phyloP scores from a whole-genome alignment of 2,888 invertebrate genomes.

The Rhogogaster chlorosoma region DNA sequence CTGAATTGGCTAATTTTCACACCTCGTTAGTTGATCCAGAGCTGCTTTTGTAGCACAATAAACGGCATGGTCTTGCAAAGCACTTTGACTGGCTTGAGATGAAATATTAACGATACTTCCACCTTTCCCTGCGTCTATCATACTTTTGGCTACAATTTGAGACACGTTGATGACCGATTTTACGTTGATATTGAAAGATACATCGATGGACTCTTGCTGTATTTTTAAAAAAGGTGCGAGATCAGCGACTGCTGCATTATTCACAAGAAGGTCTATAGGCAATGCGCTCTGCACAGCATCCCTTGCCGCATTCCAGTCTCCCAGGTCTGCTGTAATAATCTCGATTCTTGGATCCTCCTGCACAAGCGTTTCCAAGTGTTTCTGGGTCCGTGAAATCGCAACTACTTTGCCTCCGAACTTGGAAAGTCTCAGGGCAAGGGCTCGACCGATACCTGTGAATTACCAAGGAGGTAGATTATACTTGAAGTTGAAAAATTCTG shows the following conservation, averaged over 20 bases:
- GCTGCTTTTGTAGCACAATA: constrained; percentile 95
- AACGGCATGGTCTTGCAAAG: constrained; percentile 87
- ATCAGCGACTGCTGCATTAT: constrained; percentile 91
- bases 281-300: constrained; percentile 81
- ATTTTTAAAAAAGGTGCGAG: constrained; percentile 86
- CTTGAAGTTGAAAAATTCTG: background rate
- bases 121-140: constrained; percentile 85
- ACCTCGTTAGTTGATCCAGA: constrained; percentile 88
- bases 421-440: constrained; percentile 85
- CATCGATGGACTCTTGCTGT: constrained; percentile 85
- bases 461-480: background rate
- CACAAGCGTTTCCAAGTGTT: constrained; percentile 84
- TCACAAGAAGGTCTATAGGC: constrained; percentile 91
- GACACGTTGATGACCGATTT: constrained; percentile 92
- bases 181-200: constrained; percentile 87
- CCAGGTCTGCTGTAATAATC: constrained; percentile 85
- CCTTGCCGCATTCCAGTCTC: constrained; percentile 88
- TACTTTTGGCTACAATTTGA: constrained; percentile 88
- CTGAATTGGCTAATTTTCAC: constrained; percentile 13
- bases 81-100: constrained; percentile 88
- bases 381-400: constrained; percentile 86
- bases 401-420: constrained; percentile 87
- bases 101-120: constrained; percentile 95
- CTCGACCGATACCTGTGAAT: constrained; percentile 83
- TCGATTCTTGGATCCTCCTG: constrained; percentile 83